Evolutionary conservation across 2,113 vertebrate species (phyloP).

Genomic region (Alexandromys fortis): DNA sequence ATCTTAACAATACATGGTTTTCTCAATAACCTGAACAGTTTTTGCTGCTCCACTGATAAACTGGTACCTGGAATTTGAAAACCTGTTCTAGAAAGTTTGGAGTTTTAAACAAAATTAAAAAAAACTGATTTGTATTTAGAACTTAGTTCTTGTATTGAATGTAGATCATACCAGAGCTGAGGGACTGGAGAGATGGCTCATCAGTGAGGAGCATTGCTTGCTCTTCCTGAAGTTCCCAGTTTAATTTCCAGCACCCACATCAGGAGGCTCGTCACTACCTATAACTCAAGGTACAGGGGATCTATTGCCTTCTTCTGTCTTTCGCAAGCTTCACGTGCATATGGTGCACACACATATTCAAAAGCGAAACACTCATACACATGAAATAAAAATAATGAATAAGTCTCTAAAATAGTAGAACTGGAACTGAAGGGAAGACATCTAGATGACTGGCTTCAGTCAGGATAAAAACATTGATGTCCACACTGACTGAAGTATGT

Average conservation of each 20-base stretch:
- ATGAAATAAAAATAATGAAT: not conserved
- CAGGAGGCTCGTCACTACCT: not conserved
- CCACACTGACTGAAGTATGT: not conserved
- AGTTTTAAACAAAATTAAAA: conserved; percentile 1
- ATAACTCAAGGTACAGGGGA: not conserved
- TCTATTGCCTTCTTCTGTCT: not conserved
- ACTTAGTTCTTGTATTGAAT: not conserved
- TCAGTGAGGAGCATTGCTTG: not conserved
- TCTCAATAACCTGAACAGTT: not conserved
- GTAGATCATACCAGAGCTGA: not conserved
- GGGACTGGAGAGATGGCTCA: not conserved
- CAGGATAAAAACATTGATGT: not conserved
- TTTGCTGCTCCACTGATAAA: not conserved
- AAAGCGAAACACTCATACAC: not conserved
- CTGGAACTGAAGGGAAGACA: not conserved
- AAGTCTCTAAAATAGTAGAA: not conserved
- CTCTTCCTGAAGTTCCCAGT: not conserved
- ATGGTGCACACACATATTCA: not conserved
- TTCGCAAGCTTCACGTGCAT: not conserved
- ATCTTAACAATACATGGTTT: not conserved
- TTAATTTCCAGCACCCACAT: no score
- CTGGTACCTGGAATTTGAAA: not conserved
- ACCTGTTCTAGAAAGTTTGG: not conserved
- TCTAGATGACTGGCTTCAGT: not conserved
- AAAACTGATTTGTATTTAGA: conserved; percentile 11